Percentiles rank a stretch among this genome's conserved stretches.
phyloP scores from a whole-genome alignment of 2,888 invertebrate genomes.

The Lithophane semibrunnea region DNA sequence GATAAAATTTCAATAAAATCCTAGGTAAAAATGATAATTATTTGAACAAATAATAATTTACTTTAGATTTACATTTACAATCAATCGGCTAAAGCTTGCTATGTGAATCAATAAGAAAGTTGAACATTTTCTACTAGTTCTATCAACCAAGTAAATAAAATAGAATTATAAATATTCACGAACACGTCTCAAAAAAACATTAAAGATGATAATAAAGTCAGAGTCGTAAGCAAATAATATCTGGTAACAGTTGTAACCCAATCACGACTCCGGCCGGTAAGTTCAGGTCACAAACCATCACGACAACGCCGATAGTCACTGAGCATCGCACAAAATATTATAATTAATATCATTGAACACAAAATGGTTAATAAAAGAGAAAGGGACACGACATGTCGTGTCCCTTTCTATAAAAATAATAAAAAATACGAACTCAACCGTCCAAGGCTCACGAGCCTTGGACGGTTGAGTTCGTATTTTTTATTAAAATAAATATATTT shows the following conservation, averaged over 20 bases:
- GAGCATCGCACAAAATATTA: slow-evolving; percentile 63
- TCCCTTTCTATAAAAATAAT: too few species aligned
- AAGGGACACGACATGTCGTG: slow-evolving; percentile 52
- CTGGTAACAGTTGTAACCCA: slow-evolving; percentile 52
- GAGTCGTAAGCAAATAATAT: slow-evolving; percentile 42
- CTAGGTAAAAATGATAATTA: neutral
- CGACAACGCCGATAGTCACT: slow-evolving; percentile 70
- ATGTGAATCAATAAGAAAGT: neutral
- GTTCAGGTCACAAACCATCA: slow-evolving; percentile 75
- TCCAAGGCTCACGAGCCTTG: too few species aligned
- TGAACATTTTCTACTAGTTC: neutral
- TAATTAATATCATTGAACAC: slow-evolving; percentile 61
- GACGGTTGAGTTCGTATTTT: slow-evolving; percentile 18
- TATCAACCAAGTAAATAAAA: neutral
- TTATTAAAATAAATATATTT: neutral
- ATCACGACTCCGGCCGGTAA: slow-evolving; percentile 69
- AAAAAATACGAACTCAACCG: too few species aligned
- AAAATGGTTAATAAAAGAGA: slow-evolving; percentile 59
- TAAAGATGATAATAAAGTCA: neutral
- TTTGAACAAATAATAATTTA: too few species aligned
- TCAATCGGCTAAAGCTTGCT: neutral
- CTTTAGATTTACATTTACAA: neutral
- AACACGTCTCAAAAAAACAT: neutral
- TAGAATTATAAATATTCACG: neutral
- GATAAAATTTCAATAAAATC: neutral